Percentiles rank a stretch among this genome's conserved stretches.
phyloP scores from a whole-genome alignment of 2,113 vertebrate species.

The Cyprinodon brontotheroides region DNA sequence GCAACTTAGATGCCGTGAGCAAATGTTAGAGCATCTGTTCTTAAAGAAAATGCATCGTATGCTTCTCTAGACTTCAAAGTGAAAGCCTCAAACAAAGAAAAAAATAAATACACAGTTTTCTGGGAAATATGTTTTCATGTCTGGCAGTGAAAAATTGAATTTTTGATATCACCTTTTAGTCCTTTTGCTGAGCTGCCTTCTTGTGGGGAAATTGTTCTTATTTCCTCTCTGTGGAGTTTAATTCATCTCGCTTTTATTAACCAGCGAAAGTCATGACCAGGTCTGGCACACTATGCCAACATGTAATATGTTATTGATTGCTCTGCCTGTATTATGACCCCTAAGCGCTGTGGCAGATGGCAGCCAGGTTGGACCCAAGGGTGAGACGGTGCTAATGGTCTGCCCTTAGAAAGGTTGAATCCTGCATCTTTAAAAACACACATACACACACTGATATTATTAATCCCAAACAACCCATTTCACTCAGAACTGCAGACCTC shows the following conservation, averaged over 20 bases:
- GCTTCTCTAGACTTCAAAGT: constrained; percentile 15
- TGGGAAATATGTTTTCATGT: constrained; percentile 13
- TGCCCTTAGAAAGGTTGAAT: constrained; percentile 70
- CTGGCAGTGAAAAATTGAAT: constrained; percentile 2
- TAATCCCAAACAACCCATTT: constrained; percentile 28
- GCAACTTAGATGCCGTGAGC: constrained; percentile 10
- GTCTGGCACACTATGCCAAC: constrained; percentile 26
- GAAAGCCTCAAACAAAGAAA: constrained; percentile 16
- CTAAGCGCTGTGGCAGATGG: constrained; percentile 65
- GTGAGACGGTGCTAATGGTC: constrained; percentile 55
- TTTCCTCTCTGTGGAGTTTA: constrained; percentile 24
- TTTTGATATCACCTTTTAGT: constrained; percentile 32
- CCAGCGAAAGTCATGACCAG: constrained; percentile 32
- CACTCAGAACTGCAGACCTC: constrained; percentile 30
- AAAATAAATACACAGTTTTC: constrained; percentile 8
- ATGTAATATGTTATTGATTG: constrained; percentile 62
- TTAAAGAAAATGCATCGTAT: constrained; percentile 8
- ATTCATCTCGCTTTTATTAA: constrained; percentile 34
- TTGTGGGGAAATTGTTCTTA: constrained; percentile 10
- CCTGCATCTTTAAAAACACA: constrained; percentile 19
- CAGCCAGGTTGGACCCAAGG: constrained; percentile 55
- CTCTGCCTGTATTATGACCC: constrained; percentile 54
- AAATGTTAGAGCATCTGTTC: constrained; percentile 24
- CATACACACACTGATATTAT: constrained; percentile 27
- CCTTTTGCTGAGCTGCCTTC: constrained; percentile 2